A percentile compares a stretch with the other conserved stretches of the same genome.
phyloP scores from a whole-genome alignment of 2,888 invertebrate genomes.

The Cephus sareptanus region DNA sequence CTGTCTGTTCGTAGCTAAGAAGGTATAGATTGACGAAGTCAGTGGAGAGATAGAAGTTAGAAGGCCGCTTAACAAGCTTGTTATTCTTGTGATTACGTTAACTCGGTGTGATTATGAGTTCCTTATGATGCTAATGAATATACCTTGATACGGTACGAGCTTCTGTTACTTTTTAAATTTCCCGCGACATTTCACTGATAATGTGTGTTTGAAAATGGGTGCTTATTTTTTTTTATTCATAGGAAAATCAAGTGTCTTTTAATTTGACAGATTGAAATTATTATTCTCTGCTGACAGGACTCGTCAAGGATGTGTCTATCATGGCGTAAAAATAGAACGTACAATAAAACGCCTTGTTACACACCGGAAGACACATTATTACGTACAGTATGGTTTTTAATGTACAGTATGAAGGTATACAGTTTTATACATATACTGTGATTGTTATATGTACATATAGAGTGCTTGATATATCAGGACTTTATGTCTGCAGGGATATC shows the following conservation, averaged over 20 bases:
- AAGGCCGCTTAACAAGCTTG: conserved; percentile 51
- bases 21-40: background rate
- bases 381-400: background rate
- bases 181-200: background rate
- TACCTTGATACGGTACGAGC: background rate
- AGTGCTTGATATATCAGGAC: background rate
- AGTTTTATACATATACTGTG: background rate
- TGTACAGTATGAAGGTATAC: background rate
- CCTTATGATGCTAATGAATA: background rate
- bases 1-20: background rate
- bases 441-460: background rate
- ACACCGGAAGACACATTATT: background rate
- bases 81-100: conserved; percentile 53
- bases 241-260: background rate
- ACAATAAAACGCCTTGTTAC: background rate
- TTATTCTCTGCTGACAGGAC: background rate
- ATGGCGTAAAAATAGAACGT: background rate
- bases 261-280: background rate
- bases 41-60: conserved; percentile 9
- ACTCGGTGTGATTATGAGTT: background rate
- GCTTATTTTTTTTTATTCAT: background rate
- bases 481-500: background rate
- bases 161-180: background rate
- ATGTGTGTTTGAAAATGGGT: background rate
- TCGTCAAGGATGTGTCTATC: background rate